phyloP scores from a whole-genome alignment of 2,888 invertebrate species.

The Empis livida region DNA sequence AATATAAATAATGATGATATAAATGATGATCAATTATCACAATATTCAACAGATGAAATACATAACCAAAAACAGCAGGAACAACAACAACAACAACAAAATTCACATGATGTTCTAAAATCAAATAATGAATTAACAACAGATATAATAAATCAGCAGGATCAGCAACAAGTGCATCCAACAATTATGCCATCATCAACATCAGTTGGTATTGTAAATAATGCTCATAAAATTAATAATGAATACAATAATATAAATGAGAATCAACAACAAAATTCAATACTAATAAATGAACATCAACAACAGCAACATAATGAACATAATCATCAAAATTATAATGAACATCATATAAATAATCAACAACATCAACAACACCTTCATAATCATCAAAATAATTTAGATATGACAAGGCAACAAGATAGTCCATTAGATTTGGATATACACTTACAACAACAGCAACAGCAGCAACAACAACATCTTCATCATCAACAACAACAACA shows the following conservation, averaged over 20 bases:
- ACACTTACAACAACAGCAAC: not conserved
- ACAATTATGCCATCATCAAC: slow-evolving; percentile 3
- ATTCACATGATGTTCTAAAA: not conserved
- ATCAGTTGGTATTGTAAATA: not conserved
- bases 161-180: slow-evolving; percentile 14
- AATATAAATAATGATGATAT: slow-evolving; percentile 20
- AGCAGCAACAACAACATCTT: not conserved
- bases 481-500: slow-evolving; percentile 15
- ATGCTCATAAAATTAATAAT: slow-evolving; percentile 1
- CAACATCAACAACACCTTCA: slow-evolving; percentile 9
- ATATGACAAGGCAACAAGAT: not conserved
- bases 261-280: slow-evolving; percentile 2
- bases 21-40: slow-evolving; percentile 3
- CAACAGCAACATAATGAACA: not conserved
- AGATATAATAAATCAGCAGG: not conserved
- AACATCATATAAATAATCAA: not conserved
- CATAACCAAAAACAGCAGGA: not conserved
- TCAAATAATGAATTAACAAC: not conserved
- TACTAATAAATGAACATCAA: not conserved
- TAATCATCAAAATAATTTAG: not conserved
- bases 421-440: not conserved
- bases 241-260: not conserved
- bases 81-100: not conserved
- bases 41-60: not conserved
- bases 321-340: not conserved